phyloP scores from a whole-genome alignment of 2,113 vertebrate genomes.

The Neolamprologus sp. region DNA sequence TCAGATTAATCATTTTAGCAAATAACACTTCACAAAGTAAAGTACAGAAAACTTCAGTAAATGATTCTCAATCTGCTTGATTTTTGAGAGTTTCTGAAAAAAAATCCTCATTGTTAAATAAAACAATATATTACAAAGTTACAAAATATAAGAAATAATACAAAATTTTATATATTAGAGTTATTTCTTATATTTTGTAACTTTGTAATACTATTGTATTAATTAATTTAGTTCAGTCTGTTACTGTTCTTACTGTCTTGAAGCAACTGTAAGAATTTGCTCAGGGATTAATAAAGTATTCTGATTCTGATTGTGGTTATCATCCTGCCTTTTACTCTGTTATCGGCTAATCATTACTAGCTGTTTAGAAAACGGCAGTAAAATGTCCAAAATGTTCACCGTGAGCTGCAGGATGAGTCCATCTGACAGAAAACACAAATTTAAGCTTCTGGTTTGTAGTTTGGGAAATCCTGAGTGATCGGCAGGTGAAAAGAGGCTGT shows the following conservation, averaged over 20 bases:
- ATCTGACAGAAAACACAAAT: background rate
- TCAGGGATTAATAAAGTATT: background rate
- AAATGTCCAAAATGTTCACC: background rate
- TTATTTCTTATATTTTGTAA: background rate
- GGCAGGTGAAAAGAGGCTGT: background rate
- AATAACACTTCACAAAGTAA: background rate
- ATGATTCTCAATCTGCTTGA: background rate
- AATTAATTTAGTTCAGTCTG: background rate
- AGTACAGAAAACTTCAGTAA: background rate
- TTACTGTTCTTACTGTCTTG: background rate
- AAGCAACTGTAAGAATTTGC: background rate
- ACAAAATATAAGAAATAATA: background rate
- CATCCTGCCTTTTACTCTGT: background rate
- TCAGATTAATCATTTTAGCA: background rate
- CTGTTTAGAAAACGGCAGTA: background rate
- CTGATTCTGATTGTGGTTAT: background rate
- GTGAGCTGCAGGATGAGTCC: background rate
- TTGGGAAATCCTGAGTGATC: fast-evolving
- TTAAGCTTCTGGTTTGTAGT: background rate
- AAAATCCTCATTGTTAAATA: background rate
- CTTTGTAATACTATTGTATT: background rate
- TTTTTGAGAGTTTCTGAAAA: background rate
- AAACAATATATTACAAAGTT: background rate
- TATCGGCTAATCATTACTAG: background rate
- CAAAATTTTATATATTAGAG: background rate